These are phyloP conservation scores for Stichodactyla mertensii DNA, from an alignment of 64 coral and sea anemone species.

Conservation along the genomic window DNA sequence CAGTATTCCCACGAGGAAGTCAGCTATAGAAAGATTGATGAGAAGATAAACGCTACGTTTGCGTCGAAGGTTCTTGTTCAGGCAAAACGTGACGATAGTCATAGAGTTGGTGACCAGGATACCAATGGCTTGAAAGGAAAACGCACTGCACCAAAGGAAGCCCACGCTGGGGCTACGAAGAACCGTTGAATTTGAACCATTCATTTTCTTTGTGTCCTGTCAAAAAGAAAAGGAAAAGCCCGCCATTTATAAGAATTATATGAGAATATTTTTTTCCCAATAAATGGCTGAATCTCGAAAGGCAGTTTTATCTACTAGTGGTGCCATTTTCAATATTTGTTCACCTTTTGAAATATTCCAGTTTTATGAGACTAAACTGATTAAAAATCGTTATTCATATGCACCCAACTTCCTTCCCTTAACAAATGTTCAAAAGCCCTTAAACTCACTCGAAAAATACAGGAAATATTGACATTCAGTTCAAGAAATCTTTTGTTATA, in stretches of 20 bases:
- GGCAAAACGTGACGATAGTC: slow-evolving; percentile 15
- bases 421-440: too few relatives aligned
- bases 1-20: slow-evolving; percentile 13
- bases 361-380: too few relatives aligned
- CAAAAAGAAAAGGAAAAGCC: neutral
- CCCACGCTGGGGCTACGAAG: neutral
- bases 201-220: neutral
- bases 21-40: slow-evolving; percentile 22
- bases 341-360: too few relatives aligned
- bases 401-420: too few relatives aligned
- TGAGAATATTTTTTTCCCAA: too few relatives aligned
- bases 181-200: neutral
- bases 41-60: slow-evolving; percentile 19
- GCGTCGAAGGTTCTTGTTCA: slow-evolving; percentile 7
- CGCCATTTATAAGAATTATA: neutral
- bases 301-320: too few relatives aligned
- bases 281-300: too few relatives aligned
- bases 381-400: too few relatives aligned
- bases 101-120: slow-evolving; percentile 6
- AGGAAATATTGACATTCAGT: too few relatives aligned
- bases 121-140: neutral
- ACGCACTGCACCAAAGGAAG: slow-evolving; percentile 19
- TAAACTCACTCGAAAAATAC: too few relatives aligned
- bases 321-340: too few relatives aligned
- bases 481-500: too few relatives aligned